Evolutionary conservation across 2,888 invertebrate genomes (phyloP).

Genomic region (Phytoseiulus persimilis): DNA sequence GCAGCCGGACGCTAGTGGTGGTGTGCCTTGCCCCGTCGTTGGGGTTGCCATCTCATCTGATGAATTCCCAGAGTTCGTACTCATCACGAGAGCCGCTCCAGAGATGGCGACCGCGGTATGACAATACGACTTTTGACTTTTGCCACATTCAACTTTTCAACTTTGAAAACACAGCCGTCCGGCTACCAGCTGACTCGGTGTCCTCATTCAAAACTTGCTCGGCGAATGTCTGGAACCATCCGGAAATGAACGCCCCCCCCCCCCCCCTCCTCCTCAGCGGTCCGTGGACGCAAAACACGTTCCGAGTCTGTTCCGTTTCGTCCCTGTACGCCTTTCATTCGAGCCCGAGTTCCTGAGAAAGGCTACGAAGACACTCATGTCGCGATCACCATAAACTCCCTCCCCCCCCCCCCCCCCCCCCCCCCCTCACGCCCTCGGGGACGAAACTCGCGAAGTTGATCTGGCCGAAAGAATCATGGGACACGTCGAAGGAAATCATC

Average conservation of each 20-base stretch:
- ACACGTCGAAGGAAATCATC: no score
- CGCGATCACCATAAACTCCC: not conserved
- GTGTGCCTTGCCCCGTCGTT: not conserved
- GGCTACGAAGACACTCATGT: not conserved
- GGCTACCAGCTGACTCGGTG: not conserved
- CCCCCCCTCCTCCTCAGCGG: no score
- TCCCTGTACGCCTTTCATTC: not conserved
- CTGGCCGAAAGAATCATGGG: no score
- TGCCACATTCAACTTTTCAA: constrained; percentile 5
- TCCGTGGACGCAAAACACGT: not conserved
- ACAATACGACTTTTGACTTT: constrained; percentile 5
- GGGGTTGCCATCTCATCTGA: constrained; percentile 15
- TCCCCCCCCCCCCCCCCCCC: no score
- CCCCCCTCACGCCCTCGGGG: no score
- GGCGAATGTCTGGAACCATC: not conserved
- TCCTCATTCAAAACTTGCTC: constrained; percentile 5
- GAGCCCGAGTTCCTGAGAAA: not conserved
- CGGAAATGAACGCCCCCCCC: not conserved
- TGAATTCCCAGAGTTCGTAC: constrained; percentile 31
- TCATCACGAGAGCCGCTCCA: not conserved
- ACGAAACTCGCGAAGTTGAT: no score
- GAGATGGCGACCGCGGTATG: not conserved
- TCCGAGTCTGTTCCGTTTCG: not conserved
- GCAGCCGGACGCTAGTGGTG: not conserved
- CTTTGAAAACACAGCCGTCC: not conserved